Evolutionary conservation across 2,797 vertebrate genomes (phyloP).

Genomic region (Myotis findleyi): DNA sequence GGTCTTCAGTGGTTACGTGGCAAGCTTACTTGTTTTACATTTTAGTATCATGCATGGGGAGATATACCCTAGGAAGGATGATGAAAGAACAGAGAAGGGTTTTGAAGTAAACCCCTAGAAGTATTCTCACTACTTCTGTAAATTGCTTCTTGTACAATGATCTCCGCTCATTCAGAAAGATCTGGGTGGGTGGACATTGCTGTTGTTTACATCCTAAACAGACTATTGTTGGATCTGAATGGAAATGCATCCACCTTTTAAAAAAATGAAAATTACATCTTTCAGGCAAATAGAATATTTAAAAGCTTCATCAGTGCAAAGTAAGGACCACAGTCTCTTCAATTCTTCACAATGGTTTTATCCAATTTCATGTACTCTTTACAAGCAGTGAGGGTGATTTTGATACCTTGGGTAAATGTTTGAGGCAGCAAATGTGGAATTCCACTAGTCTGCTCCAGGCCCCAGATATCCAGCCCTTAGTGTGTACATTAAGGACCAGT

Average conservation of each 20-base stretch:
- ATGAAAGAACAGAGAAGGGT: not conserved
- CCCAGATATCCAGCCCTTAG: not conserved
- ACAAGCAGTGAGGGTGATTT: not conserved
- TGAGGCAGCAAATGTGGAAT: not conserved
- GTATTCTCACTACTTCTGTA: not conserved
- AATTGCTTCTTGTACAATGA: not conserved
- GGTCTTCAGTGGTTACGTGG: not conserved
- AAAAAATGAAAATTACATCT: not conserved
- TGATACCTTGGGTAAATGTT: not conserved
- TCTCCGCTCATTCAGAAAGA: not conserved
- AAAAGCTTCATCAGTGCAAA: not conserved
- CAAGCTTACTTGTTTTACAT: not conserved
- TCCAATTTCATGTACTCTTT: slow-evolving; percentile 17
- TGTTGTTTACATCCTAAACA: slow-evolving; percentile 26
- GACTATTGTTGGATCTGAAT: not conserved
- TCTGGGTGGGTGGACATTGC: not conserved
- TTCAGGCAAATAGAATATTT: slow-evolving; percentile 5
- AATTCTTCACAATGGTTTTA: slow-evolving; percentile 13
- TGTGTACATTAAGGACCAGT: not conserved
- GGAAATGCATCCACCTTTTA: not conserved
- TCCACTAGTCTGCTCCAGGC: not conserved
- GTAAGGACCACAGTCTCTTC: slow-evolving; percentile 25
- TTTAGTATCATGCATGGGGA: not conserved
- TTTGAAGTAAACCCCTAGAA: slow-evolving; percentile 15
- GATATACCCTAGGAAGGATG: not conserved